phyloP scores from a whole-genome alignment of 1,140 invertebrate genomes.

The Yoshiicerus persimilis region DNA sequence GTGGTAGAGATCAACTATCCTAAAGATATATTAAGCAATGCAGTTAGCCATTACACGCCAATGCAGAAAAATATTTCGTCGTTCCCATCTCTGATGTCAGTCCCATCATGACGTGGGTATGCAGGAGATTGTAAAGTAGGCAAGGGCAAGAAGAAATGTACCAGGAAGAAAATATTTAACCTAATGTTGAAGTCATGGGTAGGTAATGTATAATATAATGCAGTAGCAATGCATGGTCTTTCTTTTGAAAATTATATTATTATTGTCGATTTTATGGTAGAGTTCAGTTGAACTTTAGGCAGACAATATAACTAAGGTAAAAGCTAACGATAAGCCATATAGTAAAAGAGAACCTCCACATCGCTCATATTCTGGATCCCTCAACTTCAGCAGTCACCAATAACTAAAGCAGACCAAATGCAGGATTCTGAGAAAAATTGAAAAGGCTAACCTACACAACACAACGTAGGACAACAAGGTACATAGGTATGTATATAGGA shows the following conservation, averaged over 20 bases:
- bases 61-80: too few relatives aligned
- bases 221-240: background rate
- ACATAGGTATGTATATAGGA: background rate
- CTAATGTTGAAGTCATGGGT: background rate
- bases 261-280: slow-evolving; percentile 20
- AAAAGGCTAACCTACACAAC: background rate
- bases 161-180: background rate
- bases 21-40: too few relatives aligned
- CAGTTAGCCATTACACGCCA: too few relatives aligned
- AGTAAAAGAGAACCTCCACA: slow-evolving; percentile 2
- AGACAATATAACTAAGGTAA: slow-evolving; percentile 6
- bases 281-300: slow-evolving; percentile 12
- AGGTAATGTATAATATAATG: background rate
- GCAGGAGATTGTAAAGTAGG: background rate
- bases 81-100: too few relatives aligned
- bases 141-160: background rate
- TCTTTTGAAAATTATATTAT: slow-evolving; percentile 15
- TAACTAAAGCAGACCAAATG: background rate
- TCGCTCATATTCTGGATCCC: background rate
- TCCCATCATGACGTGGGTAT: background rate
- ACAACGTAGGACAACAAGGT: background rate
- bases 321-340: slow-evolving; percentile 22
- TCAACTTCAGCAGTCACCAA: background rate
- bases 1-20: too few relatives aligned
- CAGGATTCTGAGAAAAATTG: slow-evolving; percentile 9